These are phyloP conservation scores for Dicranocentrus wangi DNA, from an alignment of 2,888 invertebrate species.

Conservation along the genomic window DNA sequence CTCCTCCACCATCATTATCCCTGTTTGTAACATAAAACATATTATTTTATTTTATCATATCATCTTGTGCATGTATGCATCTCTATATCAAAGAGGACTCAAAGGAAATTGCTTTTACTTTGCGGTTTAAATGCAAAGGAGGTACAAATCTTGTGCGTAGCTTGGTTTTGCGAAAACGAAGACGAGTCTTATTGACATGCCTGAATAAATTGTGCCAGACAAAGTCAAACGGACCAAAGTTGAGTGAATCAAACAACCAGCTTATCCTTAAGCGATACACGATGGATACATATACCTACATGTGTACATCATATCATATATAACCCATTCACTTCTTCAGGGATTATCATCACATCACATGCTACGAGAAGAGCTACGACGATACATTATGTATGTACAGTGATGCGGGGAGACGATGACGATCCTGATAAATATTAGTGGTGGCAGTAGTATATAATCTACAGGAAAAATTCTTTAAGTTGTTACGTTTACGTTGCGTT, in stretches of 20 bases:
- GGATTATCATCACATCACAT: conserved; percentile 18
- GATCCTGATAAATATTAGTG: conserved; percentile 5
- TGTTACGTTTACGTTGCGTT: background rate
- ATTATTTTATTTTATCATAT: conserved; percentile 14
- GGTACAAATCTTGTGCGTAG: no score
- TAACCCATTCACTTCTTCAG: background rate
- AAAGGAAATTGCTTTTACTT: no score
- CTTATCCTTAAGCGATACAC: conserved; percentile 50
- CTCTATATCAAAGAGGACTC: no score
- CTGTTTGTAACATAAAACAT: conserved; percentile 9
- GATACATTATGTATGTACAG: background rate
- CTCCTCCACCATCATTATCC: conserved; percentile 5
- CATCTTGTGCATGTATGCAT: conserved; percentile 1
- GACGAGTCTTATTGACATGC: conserved; percentile 27
- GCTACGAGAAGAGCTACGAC: no score
- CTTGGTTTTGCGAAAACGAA: conserved; percentile 9
- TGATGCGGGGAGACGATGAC: background rate
- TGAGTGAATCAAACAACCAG: conserved; percentile 27
- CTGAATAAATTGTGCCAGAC: conserved; percentile 28
- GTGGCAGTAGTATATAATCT: conserved; percentile 15
- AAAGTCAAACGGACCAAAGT: background rate
- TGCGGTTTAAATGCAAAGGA: no score
- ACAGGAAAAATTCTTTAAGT: background rate
- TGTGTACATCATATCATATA: background rate
- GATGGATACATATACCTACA: background rate